Conservation (phyloP, 2,888 invertebrate species). For the Amblyjoppa fuscipennis region DNA sequence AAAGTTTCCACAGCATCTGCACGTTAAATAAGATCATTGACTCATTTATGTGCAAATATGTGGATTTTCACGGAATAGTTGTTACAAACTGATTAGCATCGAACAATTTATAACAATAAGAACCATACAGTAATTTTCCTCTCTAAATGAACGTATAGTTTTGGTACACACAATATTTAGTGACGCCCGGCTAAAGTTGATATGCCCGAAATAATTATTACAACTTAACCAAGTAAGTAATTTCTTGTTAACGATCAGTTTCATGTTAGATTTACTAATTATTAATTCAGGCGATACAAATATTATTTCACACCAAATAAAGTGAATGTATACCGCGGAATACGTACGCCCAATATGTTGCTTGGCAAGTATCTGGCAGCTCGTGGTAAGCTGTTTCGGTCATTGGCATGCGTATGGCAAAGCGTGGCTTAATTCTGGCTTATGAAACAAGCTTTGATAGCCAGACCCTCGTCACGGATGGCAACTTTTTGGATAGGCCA, state of each 20-base stretch:
- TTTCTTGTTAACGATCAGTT: not conserved
- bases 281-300: constrained; percentile 12
- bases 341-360: not conserved
- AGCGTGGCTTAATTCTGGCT: too few species aligned
- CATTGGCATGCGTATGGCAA: too few species aligned
- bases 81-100: constrained; percentile 18
- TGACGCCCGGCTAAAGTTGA: not conserved
- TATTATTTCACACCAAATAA: constrained; percentile 1
- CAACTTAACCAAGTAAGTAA: constrained; percentile 2
- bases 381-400: too few species aligned
- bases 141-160: constrained; percentile 14
- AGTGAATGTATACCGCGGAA: not conserved
- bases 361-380: too few species aligned
- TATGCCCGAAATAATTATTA: constrained; percentile 11
- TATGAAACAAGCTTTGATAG: too few species aligned
- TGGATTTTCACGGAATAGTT: constrained; percentile 20
- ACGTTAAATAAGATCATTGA: too few species aligned
- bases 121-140: constrained; percentile 6
- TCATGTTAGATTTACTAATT: constrained; percentile 8
- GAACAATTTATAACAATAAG: constrained; percentile 2
- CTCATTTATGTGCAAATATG: not conserved
- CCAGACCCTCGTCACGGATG: too few species aligned
- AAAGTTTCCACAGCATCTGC: too few species aligned
- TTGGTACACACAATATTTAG: not conserved
- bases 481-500: too few species aligned